Evolutionary conservation across 2,797 vertebrate genomes (phyloP), one percentile per base, ranked within the genome.

Genomic region (Phataginus tricuspis): DNA sequence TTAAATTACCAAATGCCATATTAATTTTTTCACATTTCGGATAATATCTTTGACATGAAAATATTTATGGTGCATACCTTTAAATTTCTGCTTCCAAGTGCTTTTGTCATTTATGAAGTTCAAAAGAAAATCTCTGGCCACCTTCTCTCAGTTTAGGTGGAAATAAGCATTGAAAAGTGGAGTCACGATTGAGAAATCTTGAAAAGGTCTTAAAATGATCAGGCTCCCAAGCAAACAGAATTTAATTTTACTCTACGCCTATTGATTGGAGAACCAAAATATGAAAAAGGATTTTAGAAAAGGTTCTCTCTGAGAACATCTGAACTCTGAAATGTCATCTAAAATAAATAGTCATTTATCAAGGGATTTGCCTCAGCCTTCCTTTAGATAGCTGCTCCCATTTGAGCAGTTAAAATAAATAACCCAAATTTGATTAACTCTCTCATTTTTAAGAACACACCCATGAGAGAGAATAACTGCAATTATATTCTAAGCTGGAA

Each of bases 261-360:
- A 82, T 71, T 86, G 68, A 86, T 66, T 71, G 34, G 49, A 96
- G 45, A 77, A 53, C 75, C 4, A 16, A 80, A 63, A 69, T 84
- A 42, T 71, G 27, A 86, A 93, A 91, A 25, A 19, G 25, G 27
- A 89, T 45, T 96, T 97, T 80, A 86, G 61, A 68, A 95, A 75
- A 84, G 42, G 29, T 39, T 85, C 29, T 80, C 16, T 94, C 75
- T n/a, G 66, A 90, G 78, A 96, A 69, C 12, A 72, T 78, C 29
- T 68, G 55, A 84, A 85, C 72, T 93, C 78, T 51, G 68, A 96
- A 91, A 95, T 95, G 34, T 75, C 57, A 91, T 79, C 71, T 85
- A 37, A 2, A 42, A 85, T 82, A 89, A 90, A 63, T 68, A 51
- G 61, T 89, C 83, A 68, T 42, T 88, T 83, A 86, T 80, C 74